These are phyloP conservation scores for Trichosurus vulpecula DNA, from an alignment of 2,797 vertebrate species.

Conservation along the genomic window DNA sequence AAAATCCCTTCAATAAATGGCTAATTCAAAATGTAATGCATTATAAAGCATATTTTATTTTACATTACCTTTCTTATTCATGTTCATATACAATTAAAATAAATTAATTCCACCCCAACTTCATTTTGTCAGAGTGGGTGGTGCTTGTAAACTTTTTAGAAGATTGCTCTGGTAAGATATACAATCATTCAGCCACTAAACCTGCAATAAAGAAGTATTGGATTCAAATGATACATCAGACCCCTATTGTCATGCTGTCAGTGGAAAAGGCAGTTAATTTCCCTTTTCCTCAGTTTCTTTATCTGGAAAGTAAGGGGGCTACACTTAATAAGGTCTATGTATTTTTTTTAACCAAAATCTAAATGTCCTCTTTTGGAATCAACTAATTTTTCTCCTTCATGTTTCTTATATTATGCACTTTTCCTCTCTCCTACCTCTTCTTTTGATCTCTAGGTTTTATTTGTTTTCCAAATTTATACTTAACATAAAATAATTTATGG, in stretches of 20 bases:
- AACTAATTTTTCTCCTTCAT: background rate
- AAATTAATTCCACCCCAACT: background rate
- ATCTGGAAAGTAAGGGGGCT: background rate
- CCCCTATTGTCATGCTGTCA: background rate
- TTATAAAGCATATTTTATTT: background rate
- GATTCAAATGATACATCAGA: background rate
- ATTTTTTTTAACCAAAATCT: background rate
- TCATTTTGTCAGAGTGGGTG: background rate
- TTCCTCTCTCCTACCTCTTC: background rate
- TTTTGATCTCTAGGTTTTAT: background rate
- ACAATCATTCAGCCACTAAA: background rate
- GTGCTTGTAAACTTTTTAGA: background rate
- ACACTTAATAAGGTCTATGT: background rate
- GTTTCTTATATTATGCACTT: background rate
- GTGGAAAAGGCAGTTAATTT: background rate
- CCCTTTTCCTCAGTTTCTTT: background rate
- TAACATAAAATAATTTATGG: background rate
- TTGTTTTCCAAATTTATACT: background rate
- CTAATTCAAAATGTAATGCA: background rate
- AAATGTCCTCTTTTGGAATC: background rate
- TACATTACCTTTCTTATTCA: background rate
- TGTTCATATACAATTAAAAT: background rate
- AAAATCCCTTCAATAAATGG: background rate
- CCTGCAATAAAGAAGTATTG: background rate
- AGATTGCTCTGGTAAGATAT: background rate